Base-by-base conservation (phyloP, 1,140 invertebrate species). In the Cotesia typhae region DNA sequence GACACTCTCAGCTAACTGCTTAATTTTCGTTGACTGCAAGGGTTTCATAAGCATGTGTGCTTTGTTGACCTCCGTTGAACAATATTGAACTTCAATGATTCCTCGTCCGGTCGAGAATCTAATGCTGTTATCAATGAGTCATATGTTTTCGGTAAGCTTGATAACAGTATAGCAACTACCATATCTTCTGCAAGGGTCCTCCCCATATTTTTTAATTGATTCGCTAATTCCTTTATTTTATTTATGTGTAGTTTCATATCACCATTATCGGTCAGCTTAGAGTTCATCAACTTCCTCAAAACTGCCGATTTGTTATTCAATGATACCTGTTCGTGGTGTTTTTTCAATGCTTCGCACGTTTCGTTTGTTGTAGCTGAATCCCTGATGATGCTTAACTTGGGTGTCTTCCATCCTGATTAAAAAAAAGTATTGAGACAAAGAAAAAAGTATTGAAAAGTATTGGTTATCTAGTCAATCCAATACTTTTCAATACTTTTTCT, bases 81-180 rank as follows among this genome's bases (percentile, higher is more conserved):
- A 41, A 41, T 5, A 41, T 41, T 41, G 38, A 7, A 41, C 38
- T 41, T 41, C 53, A 12, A 14, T 12, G 17, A 55, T 2, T 12
- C 53, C 17, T 55, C 53, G 41, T 67, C 65, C 14, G 65, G 65
- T 52, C 65, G 41, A 67, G 65, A 20, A 28, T 67, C 65, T 20
- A 67, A 28, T 1, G 47, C 65, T 28, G 65, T 67, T 67, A 67
- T 47, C 7, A 47, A 47, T 1, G 38, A 3, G 17, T 52, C 17
- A n/a, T 47, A 67, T 5, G 65, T 52, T 6, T 67, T 47, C 5
- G 65, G 38, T 51, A 67, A 17, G 28, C 65, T 67, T 47, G 36
- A 38, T 14, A 67, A 47, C 9, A 67, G 5, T 47, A 67, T 51
- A n/a, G 65, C 17, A 20, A 67, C 64, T 17, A 47, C 10, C 6